These are phyloP conservation scores for Paramuricea clavata DNA, from an alignment of 92 coral and sea anemone species.

Conservation along the genomic window DNA sequence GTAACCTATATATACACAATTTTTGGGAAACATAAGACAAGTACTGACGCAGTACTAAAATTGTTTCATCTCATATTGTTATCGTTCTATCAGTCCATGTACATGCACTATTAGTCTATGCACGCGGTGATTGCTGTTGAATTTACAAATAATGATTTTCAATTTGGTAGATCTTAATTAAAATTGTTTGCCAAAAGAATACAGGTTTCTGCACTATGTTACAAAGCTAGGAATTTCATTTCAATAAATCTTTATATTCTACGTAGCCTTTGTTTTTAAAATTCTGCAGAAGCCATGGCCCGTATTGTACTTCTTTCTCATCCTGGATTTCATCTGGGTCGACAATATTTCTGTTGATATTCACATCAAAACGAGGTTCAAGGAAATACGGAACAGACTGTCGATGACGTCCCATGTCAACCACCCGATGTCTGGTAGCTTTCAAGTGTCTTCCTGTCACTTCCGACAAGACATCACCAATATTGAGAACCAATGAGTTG, in stretches of 20 bases:
- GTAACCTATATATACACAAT: too few relatives aligned
- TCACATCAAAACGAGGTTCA: constrained; percentile 68
- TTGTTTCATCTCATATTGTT: too few relatives aligned
- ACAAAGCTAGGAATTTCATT: not conserved
- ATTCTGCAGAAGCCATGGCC: constrained; percentile 50
- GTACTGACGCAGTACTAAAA: too few relatives aligned
- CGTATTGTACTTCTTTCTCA: constrained; percentile 28
- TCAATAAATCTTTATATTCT: constrained; percentile 41
- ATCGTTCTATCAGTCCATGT: too few relatives aligned
- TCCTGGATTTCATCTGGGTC: not conserved
- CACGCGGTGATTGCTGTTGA: too few relatives aligned
- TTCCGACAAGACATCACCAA: constrained; percentile 65
- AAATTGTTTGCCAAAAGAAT: too few relatives aligned
- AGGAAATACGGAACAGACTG: constrained; percentile 67
- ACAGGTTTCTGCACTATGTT: not conserved
- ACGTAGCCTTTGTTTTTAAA: constrained; percentile 27
- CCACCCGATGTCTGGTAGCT: constrained; percentile 68
- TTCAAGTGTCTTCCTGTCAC: constrained; percentile 45
- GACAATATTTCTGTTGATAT: constrained; percentile 44
- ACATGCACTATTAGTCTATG: too few relatives aligned
- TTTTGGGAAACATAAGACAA: too few relatives aligned
- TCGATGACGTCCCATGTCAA: constrained; percentile 54
- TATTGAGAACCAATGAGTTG: constrained; percentile 59
- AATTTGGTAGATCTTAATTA: too few relatives aligned
- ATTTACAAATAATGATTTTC: too few relatives aligned